Percentiles rank a stretch among this genome's conserved stretches.
These are phyloP conservation scores for Ardeotis arabs DNA, from an alignment of 2,113 vertebrate genomes.

Conservation along the genomic window DNA sequence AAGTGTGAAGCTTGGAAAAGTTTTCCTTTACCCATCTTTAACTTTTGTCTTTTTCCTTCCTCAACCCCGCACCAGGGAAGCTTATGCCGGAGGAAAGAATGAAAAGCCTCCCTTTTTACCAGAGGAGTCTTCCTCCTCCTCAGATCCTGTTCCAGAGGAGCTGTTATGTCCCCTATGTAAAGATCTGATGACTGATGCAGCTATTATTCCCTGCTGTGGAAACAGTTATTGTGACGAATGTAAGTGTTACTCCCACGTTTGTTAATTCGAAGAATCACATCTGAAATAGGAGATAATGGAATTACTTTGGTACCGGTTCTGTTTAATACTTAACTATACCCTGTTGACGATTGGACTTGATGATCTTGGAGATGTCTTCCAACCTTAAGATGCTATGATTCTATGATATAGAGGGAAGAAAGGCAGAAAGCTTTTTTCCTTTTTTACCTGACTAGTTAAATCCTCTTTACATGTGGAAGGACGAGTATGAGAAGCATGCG, in stretches of 20 bases:
- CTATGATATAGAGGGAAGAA: neutral
- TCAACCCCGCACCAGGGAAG: too few relatives aligned
- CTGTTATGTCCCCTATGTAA: conserved; percentile 93
- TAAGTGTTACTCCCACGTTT: conserved; percentile 74
- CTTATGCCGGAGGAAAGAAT: conserved; percentile 83
- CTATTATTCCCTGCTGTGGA: conserved; percentile 97
- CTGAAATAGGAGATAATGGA: neutral
- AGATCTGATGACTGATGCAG: conserved; percentile 92
- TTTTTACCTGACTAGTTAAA: neutral
- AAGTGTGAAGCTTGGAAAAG: too few relatives aligned
- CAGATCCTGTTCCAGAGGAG: conserved; percentile 89
- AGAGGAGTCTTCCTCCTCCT: conserved; percentile 81
- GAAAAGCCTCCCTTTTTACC: conserved; percentile 92
- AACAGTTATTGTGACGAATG: conserved; percentile 99
- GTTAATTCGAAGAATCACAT: neutral
- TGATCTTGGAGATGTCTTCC: too few relatives aligned
- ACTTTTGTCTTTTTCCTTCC: too few relatives aligned
- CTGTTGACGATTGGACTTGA: neutral
- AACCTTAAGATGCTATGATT: too few relatives aligned
- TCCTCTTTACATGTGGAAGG: neutral
- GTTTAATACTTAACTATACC: neutral
- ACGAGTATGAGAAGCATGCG: neutral
- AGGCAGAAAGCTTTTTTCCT: neutral
- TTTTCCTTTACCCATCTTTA: too few relatives aligned
- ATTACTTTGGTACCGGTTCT: neutral